phyloP scores from a whole-genome alignment of 2,888 invertebrate genomes.

The Subacronicta megacephala region DNA sequence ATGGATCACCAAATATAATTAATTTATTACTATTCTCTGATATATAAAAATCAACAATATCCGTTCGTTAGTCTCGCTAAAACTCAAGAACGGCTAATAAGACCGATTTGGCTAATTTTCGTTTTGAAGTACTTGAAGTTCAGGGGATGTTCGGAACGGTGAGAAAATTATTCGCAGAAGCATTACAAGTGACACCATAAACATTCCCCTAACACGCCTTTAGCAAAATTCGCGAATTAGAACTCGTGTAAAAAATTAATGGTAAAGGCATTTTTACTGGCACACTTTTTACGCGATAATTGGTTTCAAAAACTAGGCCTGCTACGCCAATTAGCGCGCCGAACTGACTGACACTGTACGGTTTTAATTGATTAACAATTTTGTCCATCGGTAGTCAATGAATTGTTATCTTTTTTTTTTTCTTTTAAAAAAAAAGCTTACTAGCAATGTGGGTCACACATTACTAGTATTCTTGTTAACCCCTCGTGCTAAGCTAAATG shows the following conservation, averaged over 20 bases:
- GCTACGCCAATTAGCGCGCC: conserved; percentile 9
- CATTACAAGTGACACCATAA: conserved; percentile 11
- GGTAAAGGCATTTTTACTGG: conserved; percentile 1
- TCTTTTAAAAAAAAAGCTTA: no score
- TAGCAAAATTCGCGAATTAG: conserved; percentile 14
- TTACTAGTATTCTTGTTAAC: no score
- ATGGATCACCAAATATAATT: conserved; percentile 15
- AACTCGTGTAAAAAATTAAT: conserved; percentile 6
- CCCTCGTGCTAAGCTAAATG: no score
- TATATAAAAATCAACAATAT: no score
- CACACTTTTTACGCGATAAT: conserved; percentile 17
- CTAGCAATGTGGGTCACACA: no score
- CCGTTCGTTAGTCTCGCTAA: no score
- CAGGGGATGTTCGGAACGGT: no score
- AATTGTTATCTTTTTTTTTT: not conserved
- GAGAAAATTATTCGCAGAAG: no score
- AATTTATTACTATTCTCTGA: not conserved
- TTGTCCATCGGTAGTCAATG: conserved; percentile 3
- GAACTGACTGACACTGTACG: conserved; percentile 1
- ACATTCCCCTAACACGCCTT: conserved; percentile 1
- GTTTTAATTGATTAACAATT: conserved; percentile 19
- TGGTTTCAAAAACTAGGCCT: conserved; percentile 19
- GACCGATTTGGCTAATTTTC: no score
- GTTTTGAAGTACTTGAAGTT: no score
- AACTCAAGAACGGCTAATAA: no score